Base-by-base conservation (phyloP, 2,113 vertebrate genomes). In the Megalops atlanticus region DNA sequence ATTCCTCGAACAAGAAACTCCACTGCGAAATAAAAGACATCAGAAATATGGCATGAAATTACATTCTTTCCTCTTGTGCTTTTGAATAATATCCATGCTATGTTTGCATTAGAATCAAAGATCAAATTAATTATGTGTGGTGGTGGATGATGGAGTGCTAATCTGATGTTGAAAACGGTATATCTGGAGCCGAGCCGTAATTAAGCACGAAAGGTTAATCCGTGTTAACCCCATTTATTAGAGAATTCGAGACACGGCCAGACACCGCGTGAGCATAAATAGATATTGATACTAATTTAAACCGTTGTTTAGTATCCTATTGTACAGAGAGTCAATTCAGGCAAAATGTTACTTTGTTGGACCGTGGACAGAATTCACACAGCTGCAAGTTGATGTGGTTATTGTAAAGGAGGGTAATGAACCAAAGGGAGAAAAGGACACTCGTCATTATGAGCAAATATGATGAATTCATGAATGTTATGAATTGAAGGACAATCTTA, bases 191-290 rank as follows among this genome's bases (percentile, higher is more conserved):
- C 43, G 35, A 24, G 43, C 31, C 7, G 21, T 79, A 79, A 47
- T 79, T 79, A 79, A 79, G 68, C 31, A 71, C 36, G 39, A 64
- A 79, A 79, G 68, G 68, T 79, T 79, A 79, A 79, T 79, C 40
- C 14, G 35, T 45, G 31, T 79, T 72, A 79, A 72, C 68, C 41
- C 68, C 78, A 79, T 71, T 47, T 70, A 33, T 47, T 79, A 27
- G n/a, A 27, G 4, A 39, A 31, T 41, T 27, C 68, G 38, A 78
- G 68, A 31, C 38, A n/a, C 58, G n/a, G 52, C 76, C 76, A 64
- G 39, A 78, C 52, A 35, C 36, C 24, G 39, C 12, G 38, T 27
- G 36, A 78, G n/a, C n/a, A 47, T 8, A 1, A 21, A 36, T 14
- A 52, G 47, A 54, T 54, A 16, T 49, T 24, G 7, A 31, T 35